These are phyloP conservation scores for Chrysolina haemoptera DNA, from an alignment of 2,888 invertebrate species.

Conservation along the genomic window DNA sequence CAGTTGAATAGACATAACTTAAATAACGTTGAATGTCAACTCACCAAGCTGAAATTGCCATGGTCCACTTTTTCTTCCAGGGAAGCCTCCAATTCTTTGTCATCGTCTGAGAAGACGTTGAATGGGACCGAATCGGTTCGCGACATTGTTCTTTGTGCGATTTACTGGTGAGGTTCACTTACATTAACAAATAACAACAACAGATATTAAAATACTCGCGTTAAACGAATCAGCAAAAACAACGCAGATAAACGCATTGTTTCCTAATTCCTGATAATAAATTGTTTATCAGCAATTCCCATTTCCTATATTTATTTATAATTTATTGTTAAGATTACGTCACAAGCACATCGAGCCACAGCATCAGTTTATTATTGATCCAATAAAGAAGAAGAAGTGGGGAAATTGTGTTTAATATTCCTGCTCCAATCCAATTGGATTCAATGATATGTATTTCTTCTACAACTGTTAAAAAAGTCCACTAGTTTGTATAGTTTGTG, in stretches of 20 bases:
- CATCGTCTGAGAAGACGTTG: conserved; percentile 14
- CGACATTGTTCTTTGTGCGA: conserved; percentile 10
- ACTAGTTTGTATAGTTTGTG: too few relatives aligned
- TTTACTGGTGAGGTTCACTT: background rate
- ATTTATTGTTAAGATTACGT: background rate
- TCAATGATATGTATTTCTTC: too few relatives aligned
- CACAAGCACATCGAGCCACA: background rate
- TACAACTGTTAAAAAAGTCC: too few relatives aligned
- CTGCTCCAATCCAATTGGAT: too few relatives aligned
- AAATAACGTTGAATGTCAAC: too few relatives aligned
- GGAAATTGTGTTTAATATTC: too few relatives aligned
- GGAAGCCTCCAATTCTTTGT: conserved; percentile 2
- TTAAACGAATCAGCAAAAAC: background rate
- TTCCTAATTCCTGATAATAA: background rate
- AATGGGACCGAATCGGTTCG: conserved; percentile 3
- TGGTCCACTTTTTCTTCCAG: background rate
- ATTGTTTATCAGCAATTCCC: background rate
- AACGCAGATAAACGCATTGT: background rate
- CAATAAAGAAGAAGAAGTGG: too few relatives aligned
- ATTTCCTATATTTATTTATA: too few relatives aligned
- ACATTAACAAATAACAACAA: background rate
- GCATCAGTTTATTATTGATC: too few relatives aligned
- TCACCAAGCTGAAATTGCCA: background rate
- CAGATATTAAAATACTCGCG: background rate
- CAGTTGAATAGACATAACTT: too few relatives aligned